A percentile compares a stretch with the other conserved stretches of the same genome.
phyloP scores from a whole-genome alignment of 1,140 invertebrate genomes.

The Protaetia brevitarsis region DNA sequence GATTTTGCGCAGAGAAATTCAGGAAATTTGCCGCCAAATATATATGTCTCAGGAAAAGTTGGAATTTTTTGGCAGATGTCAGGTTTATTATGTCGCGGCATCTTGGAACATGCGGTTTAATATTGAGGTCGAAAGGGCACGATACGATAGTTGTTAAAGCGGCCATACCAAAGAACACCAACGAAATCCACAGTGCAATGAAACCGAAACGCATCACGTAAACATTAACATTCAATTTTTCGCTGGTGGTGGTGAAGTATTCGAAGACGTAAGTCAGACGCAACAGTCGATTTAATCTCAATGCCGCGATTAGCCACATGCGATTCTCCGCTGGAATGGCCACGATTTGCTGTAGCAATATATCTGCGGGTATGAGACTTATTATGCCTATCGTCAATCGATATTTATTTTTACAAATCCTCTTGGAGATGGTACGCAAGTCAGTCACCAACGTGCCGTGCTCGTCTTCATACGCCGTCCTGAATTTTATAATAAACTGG shows the following conservation, averaged over 20 bases:
- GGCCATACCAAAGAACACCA: not conserved
- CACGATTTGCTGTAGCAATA: not conserved
- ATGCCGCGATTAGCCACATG: not conserved
- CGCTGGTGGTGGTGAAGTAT: not conserved
- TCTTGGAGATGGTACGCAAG: not conserved
- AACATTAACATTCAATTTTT: constrained; percentile 11
- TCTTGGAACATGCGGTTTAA: not conserved
- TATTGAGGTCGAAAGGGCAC: not conserved
- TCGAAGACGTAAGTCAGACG: constrained; percentile 11
- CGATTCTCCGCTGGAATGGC: not conserved
- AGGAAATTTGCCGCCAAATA: constrained; percentile 1
- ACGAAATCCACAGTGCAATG: not conserved
- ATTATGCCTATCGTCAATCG: not conserved
- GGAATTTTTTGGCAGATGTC: not conserved
- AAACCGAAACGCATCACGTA: not conserved
- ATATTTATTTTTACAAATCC: not conserved
- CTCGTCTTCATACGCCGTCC: constrained; percentile 9
- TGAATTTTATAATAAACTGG: not conserved
- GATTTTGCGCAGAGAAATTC: not conserved
- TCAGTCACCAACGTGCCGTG: not conserved
- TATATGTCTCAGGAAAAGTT: not conserved
- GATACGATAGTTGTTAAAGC: not conserved
- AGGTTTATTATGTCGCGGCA: not conserved
- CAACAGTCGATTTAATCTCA: constrained; percentile 2
- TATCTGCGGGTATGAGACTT: constrained; percentile 5